Evolutionary conservation across 2,797 vertebrate species (phyloP).

Genomic region (Peromyscus nudipes): DNA sequence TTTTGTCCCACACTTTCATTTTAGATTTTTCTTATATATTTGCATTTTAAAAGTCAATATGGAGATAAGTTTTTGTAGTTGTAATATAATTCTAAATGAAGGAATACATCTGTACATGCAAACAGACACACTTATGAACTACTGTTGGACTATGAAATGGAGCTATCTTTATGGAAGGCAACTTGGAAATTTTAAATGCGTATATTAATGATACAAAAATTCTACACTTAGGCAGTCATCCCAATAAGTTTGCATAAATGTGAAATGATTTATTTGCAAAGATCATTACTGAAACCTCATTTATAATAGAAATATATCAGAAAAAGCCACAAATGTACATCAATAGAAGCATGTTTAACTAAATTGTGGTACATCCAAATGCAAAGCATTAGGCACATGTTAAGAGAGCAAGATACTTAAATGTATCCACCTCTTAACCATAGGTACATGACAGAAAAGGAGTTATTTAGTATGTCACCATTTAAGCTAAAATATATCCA

Average conservation of each 20-base stretch:
- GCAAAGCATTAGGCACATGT: background rate
- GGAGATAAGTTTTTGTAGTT: constrained; percentile 22
- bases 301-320: constrained; percentile 39
- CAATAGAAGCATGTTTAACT: background rate
- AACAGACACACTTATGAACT: background rate
- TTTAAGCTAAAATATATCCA: constrained; percentile 34
- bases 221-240: background rate
- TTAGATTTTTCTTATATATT: constrained; percentile 31
- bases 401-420: constrained; percentile 6
- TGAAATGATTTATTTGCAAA: constrained; percentile 28
- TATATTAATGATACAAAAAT: constrained; percentile 38
- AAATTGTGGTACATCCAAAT: background rate
- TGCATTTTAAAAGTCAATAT: constrained; percentile 37
- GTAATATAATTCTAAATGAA: constrained; percentile 8
- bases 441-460: background rate
- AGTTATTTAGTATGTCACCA: background rate
- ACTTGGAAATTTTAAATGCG: constrained; percentile 31
- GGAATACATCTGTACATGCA: background rate
- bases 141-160: background rate
- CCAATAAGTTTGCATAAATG: constrained; percentile 19
- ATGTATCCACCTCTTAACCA: constrained; percentile 18
- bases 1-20: constrained; percentile 14
- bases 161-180: background rate
- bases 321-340: constrained; percentile 24
- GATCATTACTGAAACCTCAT: background rate